These are phyloP conservation scores for Chaenogobius annularis DNA, from an alignment of 2,113 vertebrate species.

Conservation along the genomic window DNA sequence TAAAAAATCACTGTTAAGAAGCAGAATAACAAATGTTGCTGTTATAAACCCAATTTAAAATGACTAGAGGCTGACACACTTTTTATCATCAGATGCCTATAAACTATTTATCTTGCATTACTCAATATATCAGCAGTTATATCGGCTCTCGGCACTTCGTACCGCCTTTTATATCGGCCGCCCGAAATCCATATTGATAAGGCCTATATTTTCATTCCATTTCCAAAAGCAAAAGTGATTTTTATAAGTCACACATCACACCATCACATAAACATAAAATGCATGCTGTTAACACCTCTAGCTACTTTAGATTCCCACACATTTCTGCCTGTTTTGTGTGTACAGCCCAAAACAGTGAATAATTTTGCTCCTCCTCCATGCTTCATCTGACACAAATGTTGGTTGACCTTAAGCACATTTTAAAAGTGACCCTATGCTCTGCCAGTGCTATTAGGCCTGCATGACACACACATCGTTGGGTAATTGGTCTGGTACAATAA, in stretches of 20 bases:
- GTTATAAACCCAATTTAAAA: too few species aligned
- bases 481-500: neutral
- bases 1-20: too few species aligned
- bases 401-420: neutral
- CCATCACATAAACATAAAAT: neutral
- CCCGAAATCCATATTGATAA: too few species aligned
- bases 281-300: neutral
- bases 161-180: too few species aligned
- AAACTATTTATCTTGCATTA: too few species aligned
- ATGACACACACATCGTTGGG: neutral
- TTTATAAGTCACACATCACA: neutral
- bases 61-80: too few species aligned
- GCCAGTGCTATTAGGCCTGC: neutral
- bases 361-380: neutral
- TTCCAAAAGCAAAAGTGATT: neutral
- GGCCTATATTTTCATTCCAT: too few species aligned
- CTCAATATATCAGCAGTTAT: too few species aligned
- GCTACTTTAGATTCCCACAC: neutral
- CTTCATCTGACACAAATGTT: neutral
- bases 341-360: constrained; percentile 1
- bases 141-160: too few species aligned
- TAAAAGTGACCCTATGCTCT: constrained; percentile 1
- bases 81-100: too few species aligned
- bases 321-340: neutral
- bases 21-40: too few species aligned